Conservation (phyloP, 92 coral and sea anemone species). For the Zoanthus sansibaricus region DNA sequence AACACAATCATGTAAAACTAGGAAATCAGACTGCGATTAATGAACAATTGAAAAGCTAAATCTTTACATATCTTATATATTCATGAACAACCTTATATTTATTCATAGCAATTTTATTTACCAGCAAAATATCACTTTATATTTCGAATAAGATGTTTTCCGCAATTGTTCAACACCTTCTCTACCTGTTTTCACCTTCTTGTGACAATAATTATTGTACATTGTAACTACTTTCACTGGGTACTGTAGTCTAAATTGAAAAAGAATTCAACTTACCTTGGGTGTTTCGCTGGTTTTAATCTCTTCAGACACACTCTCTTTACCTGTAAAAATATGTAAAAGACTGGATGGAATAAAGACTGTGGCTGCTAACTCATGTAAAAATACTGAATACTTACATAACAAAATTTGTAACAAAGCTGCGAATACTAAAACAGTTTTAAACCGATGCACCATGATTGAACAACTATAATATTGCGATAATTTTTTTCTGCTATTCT, state of each 20-base stretch:
- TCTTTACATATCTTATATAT: too few species aligned
- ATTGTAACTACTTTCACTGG: neutral
- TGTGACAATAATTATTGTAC: too few species aligned
- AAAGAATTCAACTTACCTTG: neutral
- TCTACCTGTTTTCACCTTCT: too few species aligned
- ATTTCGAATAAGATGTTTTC: too few species aligned
- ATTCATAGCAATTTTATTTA: too few species aligned
- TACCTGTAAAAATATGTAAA: conserved; percentile 4
- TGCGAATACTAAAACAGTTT: neutral
- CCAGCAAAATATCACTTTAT: too few species aligned
- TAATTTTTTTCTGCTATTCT: neutral
- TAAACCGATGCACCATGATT: conserved; percentile 7
- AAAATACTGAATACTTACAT: conserved; percentile 16
- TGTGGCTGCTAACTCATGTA: neutral
- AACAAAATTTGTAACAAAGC: conserved; percentile 7
- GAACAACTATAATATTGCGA: neutral
- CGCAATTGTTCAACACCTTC: too few species aligned
- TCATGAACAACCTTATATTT: too few species aligned
- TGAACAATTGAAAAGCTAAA: too few species aligned
- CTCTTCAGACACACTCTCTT: conserved; percentile 3
- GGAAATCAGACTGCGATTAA: too few species aligned
- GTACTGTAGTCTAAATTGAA: too few species aligned
- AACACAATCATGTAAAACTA: too few species aligned
- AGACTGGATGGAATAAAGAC: neutral
- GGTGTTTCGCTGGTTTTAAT: neutral